These are phyloP conservation scores for Subacronicta megacephala DNA, from an alignment of 2,888 invertebrate genomes.

Conservation along the genomic window DNA sequence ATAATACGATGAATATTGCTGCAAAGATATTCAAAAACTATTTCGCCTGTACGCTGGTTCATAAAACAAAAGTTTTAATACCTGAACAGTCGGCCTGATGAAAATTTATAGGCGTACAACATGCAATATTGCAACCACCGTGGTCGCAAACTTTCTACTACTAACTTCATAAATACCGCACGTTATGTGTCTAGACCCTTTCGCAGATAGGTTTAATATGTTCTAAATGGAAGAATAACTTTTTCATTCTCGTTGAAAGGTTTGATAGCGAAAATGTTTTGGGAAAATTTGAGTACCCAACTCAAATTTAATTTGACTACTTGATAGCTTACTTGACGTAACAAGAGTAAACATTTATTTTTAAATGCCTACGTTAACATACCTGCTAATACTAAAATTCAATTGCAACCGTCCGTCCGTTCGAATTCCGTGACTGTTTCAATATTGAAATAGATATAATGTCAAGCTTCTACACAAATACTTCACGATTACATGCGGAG, in stretches of 20 bases:
- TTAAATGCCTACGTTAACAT: no score
- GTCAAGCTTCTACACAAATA: slow-evolving; percentile 3
- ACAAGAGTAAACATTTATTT: no score
- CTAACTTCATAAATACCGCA: slow-evolving; percentile 36
- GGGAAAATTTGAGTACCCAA: background rate
- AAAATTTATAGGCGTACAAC: slow-evolving; percentile 43
- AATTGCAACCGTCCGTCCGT: no score
- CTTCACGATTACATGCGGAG: slow-evolving; percentile 13
- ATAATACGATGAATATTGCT: slow-evolving; percentile 2
- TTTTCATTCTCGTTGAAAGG: slow-evolving; percentile 3
- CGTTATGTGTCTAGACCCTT: slow-evolving; percentile 33
- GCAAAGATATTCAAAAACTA: slow-evolving; percentile 36
- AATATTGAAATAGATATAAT: no score
- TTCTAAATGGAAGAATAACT: slow-evolving; percentile 12
- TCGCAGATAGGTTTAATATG: slow-evolving; percentile 24
- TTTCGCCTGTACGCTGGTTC: slow-evolving; percentile 13
- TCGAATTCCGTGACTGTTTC: no score
- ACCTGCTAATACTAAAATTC: no score
- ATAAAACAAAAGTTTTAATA: slow-evolving; percentile 42
- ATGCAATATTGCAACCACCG: slow-evolving; percentile 44
- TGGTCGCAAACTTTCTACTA: slow-evolving; percentile 32
- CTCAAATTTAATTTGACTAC: background rate
- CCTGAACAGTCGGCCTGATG: slow-evolving; percentile 34
- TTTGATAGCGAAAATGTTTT: slow-evolving; percentile 4
- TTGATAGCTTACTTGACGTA: no score